phyloP scores from a whole-genome alignment of 1,140 invertebrate species.

The Meloidogyne exigua region DNA sequence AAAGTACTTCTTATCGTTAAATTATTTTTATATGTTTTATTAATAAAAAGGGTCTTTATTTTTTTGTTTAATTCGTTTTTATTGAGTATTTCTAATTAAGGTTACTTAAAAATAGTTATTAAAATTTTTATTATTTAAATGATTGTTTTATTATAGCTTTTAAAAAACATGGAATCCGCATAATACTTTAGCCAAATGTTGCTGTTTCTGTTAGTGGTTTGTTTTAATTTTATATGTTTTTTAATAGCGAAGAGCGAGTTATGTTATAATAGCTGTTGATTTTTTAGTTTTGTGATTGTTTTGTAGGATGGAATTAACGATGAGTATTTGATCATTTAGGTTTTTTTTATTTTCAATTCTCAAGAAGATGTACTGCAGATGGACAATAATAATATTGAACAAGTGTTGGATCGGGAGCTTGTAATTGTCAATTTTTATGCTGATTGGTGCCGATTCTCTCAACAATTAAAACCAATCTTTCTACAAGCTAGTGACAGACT shows the following conservation, averaged over 20 bases:
- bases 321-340: not conserved
- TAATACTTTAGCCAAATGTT: not conserved
- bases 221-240: not conserved
- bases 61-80: not conserved
- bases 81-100: not conserved
- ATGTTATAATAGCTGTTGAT: not conserved
- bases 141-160: not conserved
- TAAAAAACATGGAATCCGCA: not conserved
- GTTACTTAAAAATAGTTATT: not conserved
- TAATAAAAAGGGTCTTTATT: not conserved
- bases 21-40: not conserved
- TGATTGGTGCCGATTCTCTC: constrained; percentile 81
- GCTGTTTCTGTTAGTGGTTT: not conserved
- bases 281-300: too few species aligned
- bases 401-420: constrained; percentile 69
- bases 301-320: too few species aligned
- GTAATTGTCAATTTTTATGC: constrained; percentile 98
- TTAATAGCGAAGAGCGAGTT: too few species aligned
- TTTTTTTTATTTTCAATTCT: not conserved
- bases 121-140: too few species aligned
- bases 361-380: constrained; percentile 11
- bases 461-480: constrained; percentile 74
- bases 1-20: not conserved
- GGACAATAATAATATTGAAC: constrained; percentile 16
- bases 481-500: constrained; percentile 76